Percentiles rank a stretch among this genome's conserved stretches.
These are phyloP conservation scores for Uropsilus gracilis DNA, from an alignment of 2,113 vertebrate genomes.

Conservation along the genomic window DNA sequence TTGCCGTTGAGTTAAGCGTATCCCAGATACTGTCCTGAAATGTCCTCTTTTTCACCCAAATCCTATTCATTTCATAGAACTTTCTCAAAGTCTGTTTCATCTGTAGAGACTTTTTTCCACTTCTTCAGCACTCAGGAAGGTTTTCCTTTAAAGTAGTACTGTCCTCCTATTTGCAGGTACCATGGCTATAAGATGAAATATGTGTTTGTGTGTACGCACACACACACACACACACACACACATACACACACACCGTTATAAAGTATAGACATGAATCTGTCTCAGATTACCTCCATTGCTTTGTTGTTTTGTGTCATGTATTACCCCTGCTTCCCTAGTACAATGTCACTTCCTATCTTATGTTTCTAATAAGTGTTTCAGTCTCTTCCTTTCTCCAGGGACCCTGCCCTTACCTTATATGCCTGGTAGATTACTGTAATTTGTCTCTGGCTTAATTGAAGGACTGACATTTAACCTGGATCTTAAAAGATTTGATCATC, in stretches of 20 bases:
- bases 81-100: background rate
- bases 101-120: background rate
- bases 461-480: background rate
- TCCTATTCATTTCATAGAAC: background rate
- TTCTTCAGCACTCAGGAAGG: background rate
- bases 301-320: slow-evolving; percentile 23
- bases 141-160: slow-evolving; percentile 9
- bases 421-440: background rate
- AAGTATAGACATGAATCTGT: background rate
- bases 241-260: too few relatives aligned
- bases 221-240: too few relatives aligned
- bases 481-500: background rate
- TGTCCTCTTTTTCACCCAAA: background rate
- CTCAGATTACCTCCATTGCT: slow-evolving; percentile 7
- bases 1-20: background rate
- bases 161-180: background rate
- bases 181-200: background rate
- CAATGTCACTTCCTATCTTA: background rate
- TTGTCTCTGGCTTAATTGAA: slow-evolving; percentile 36
- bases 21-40: background rate
- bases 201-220: background rate
- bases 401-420: background rate
- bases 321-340: background rate
- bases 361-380: background rate
- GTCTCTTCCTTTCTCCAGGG: background rate